These are phyloP conservation scores for Augochlorella aurata DNA, from an alignment of 2,888 invertebrate genomes.

Conservation along the genomic window DNA sequence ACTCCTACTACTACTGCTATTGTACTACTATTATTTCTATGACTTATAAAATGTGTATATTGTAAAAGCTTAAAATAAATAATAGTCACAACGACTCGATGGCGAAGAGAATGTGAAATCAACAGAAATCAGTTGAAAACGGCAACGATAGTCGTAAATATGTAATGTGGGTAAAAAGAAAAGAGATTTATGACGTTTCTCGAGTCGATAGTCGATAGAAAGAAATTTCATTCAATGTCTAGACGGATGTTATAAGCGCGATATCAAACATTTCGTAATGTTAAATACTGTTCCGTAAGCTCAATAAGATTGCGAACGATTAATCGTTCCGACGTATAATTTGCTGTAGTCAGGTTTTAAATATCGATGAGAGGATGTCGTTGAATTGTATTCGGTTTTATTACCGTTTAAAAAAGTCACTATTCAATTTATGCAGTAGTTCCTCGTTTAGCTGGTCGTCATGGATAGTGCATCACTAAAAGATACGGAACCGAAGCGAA, in stretches of 20 bases:
- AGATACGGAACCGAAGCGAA: background rate
- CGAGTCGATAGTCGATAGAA: slow-evolving; percentile 34
- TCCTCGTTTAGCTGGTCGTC: background rate
- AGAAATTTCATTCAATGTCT: slow-evolving; percentile 32
- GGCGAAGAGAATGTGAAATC: background rate
- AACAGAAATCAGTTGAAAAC: background rate
- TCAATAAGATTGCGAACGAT: background rate
- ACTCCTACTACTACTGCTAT: background rate
- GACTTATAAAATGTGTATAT: background rate
- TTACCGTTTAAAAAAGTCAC: slow-evolving; percentile 50
- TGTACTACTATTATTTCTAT: background rate
- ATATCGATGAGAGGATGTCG: background rate
- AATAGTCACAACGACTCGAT: background rate
- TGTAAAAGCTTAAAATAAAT: background rate
- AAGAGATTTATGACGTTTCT: slow-evolving; percentile 29
- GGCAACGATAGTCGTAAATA: background rate
- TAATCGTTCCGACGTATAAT: background rate
- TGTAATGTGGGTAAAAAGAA: background rate
- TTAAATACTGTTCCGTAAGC: background rate
- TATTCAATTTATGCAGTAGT: slow-evolving; percentile 15
- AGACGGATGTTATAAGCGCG: slow-evolving; percentile 8
- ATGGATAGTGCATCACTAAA: background rate
- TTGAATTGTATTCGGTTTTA: slow-evolving; percentile 24
- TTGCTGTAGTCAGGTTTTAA: background rate
- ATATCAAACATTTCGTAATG: slow-evolving; percentile 9